Conservation (phyloP, 2,113 vertebrate species). For the Tenebrosternarchus preto region DNA sequence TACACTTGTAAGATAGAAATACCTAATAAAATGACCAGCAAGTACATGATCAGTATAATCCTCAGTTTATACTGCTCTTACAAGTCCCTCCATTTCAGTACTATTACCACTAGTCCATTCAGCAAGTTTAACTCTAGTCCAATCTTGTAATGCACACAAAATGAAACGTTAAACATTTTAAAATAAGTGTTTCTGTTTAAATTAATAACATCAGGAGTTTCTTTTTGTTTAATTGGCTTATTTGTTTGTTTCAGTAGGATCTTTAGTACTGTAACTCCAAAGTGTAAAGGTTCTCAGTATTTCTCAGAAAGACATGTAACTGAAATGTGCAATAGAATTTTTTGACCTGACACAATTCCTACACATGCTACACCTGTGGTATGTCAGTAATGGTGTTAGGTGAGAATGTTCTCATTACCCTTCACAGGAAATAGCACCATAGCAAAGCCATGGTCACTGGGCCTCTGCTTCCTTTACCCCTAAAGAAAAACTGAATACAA, state of each 20-base stretch:
- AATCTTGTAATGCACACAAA: no score
- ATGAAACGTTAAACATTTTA: background rate
- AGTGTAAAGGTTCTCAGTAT: background rate
- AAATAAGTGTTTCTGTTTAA: background rate
- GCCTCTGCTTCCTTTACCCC: background rate
- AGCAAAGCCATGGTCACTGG: background rate
- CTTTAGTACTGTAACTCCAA: background rate
- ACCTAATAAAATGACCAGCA: no score
- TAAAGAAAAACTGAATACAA: background rate
- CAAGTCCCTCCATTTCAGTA: no score
- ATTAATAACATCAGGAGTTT: background rate
- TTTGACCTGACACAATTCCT: slow-evolving; percentile 15
- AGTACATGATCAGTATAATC: no score
- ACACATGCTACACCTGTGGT: slow-evolving; percentile 22
- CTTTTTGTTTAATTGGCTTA: no score
- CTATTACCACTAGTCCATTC: no score
- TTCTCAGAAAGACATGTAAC: slow-evolving; percentile 6
- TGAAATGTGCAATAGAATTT: background rate
- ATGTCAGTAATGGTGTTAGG: background rate
- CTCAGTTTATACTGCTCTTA: no score
- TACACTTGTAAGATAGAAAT: no score
- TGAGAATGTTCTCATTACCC: background rate
- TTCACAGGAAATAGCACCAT: slow-evolving; percentile 25
- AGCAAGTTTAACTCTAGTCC: no score
- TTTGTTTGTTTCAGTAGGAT: background rate